Base-by-base conservation (phyloP, 2,113 vertebrate genomes). In the Oriolus oriolus region DNA sequence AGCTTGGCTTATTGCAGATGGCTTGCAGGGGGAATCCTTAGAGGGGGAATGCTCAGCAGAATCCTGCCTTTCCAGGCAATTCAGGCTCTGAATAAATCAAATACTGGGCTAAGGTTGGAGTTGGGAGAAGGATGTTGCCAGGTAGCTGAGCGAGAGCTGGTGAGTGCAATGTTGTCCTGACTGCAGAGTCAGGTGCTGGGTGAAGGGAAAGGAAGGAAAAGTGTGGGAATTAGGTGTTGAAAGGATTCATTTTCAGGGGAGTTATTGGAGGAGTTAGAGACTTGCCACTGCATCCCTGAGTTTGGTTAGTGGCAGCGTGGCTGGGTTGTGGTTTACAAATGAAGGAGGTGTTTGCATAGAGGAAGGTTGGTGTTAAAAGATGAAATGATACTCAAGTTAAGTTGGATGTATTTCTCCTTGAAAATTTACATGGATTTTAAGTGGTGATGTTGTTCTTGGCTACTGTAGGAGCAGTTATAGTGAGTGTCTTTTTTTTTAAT, bases 1-100 rank as follows among this genome's bases (percentile, higher is more conserved):
- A 88, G 81, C 84, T 94, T 94, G 77, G 90, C 89, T 95, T 94
- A 60, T 90, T 89, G 64, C 78, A 74, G 95, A 93, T 90, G 75
- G 65, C 94, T 96, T 96, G 93, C 93, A 97, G 94, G 88, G 83
- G 68, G 37, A 56, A 56, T 87, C 80, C 83, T 68, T 49, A 93
- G 93, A 91, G 73, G 87, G 59, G 88, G 71, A 52, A 86, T 94
- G 87, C 84, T 81, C 47, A 85, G 83, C 92, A 79, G 82, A 64
- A 79, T 45, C 27, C 53, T 77, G 69, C 26, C 8, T 77, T 93
- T 65, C 28, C 85, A 93, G 95, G 35, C 42, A 60, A n/a, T 23
- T 63, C 74, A 92, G 83, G 66, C 78, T 94, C 70, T 73, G 37
- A 71, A 73, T 44, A 39, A 39, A 89, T 56, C 33, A 10, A 77